Conservation (phyloP, 2,113 vertebrate genomes). For the Oenanthe melanoleuca region DNA sequence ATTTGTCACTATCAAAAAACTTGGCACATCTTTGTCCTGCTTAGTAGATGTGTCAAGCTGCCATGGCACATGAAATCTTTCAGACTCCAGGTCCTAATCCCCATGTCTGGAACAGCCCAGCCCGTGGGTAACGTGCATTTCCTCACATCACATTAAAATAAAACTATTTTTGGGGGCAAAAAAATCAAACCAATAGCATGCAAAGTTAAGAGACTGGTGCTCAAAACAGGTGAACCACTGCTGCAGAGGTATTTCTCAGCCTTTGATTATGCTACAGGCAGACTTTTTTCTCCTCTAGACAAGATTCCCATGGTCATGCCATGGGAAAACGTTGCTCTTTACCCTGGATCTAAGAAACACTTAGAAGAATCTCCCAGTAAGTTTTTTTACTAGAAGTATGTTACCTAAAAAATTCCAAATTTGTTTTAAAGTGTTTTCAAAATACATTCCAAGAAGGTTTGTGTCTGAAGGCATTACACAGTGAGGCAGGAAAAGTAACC, state of each 20-base stretch:
- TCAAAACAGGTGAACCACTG: background rate
- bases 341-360: background rate
- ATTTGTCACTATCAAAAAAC: background rate
- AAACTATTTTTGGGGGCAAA: background rate
- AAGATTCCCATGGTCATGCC: background rate
- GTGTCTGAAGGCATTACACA: background rate
- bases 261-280: background rate
- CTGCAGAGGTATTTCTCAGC: background rate
- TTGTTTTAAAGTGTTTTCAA: background rate
- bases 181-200: background rate
- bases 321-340: background rate
- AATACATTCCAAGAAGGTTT: background rate
- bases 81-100: background rate
- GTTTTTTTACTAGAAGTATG: background rate
- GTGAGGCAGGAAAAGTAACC: background rate
- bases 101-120: background rate
- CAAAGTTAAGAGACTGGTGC: background rate
- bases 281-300: background rate
- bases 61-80: background rate
- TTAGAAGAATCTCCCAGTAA: background rate
- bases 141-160: background rate
- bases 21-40: background rate
- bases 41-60: background rate
- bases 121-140: background rate
- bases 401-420: background rate